Base-by-base conservation (phyloP, 2,797 vertebrate species). In the Zalophus californianus region DNA sequence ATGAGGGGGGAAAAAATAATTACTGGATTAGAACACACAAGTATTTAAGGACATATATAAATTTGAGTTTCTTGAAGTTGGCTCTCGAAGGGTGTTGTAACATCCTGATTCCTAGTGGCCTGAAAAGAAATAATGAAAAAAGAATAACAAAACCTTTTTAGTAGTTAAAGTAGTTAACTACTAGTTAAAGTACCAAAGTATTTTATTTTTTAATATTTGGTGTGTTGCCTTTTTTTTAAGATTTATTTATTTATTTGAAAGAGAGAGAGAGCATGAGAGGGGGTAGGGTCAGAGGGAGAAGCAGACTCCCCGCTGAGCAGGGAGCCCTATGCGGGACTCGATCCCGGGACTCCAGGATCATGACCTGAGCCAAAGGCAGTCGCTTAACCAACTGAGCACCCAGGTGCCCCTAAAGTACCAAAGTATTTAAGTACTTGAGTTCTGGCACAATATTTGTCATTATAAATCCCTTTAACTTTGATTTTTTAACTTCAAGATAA, bases 381-480 rank as follows among this genome's bases (percentile, higher is more conserved):
- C 38, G 38, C 38, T 38, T 38, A 38, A 38, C 38, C 38, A 38
- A 38, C 38, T 38, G 38, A 38, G 38, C 38, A 38, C 38, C 38
- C 38, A 38, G 38, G 38, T 4, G 38, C 38, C 38, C 38, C 38
- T 44, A 44, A 44, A 52, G 62, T 73, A 44, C 41, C 25, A 29
- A 83, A 38, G 29, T 88, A 32, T 85, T 92, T 92, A 86, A 86
- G 18, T 80, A 66, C n/a, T 52, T 92, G 48, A 73, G 27, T 27
- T 68, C n/a, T 60, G 32, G 85, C 50, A 91, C 4, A 54, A 29
- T 86, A 77, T 78, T 70, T 97, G 77, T 50, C 68, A 90, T 86
- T 95, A 62, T 56, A 75, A 90, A 62, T 90, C 21, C 25, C 35
- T 54, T 97, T 85, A 68, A 75, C 11, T 92, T 62, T 79, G 80